Evolutionary conservation across 2,113 vertebrate genomes (phyloP).

Genomic region (Cebidichthys violaceus): DNA sequence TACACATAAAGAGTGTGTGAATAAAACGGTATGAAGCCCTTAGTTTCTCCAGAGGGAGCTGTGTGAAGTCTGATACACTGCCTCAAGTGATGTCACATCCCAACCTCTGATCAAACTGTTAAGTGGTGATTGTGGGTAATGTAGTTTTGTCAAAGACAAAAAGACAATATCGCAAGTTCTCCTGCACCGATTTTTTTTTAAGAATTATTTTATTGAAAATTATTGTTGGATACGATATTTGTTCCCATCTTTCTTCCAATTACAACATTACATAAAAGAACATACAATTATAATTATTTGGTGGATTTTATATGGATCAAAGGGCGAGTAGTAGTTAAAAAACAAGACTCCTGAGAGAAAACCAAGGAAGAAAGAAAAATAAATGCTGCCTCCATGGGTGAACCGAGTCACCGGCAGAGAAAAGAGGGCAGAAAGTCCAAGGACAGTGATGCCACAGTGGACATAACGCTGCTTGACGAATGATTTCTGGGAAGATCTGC

Average conservation of each 20-base stretch:
- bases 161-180: background rate
- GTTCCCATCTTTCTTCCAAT: background rate
- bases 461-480: background rate
- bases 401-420: background rate
- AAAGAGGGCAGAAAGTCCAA: background rate
- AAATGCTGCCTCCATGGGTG: too few relatives aligned
- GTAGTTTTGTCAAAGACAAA: background rate
- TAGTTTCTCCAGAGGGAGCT: too few relatives aligned
- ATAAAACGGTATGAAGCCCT: background rate
- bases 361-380: background rate
- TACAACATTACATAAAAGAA: background rate
- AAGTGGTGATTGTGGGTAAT: background rate
- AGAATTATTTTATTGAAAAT: background rate
- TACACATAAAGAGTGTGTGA: background rate
- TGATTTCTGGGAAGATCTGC: conserved; percentile 18
- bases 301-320: background rate
- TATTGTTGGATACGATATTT: background rate
- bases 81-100: background rate
- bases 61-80: background rate
- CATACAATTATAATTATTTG: background rate
- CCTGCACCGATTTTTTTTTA: background rate
- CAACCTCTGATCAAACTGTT: background rate
- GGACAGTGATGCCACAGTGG: background rate
- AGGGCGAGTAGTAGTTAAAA: background rate
- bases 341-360: background rate